Base-by-base conservation (phyloP, 2,113 vertebrate species). In the Thunnus maccoyii region DNA sequence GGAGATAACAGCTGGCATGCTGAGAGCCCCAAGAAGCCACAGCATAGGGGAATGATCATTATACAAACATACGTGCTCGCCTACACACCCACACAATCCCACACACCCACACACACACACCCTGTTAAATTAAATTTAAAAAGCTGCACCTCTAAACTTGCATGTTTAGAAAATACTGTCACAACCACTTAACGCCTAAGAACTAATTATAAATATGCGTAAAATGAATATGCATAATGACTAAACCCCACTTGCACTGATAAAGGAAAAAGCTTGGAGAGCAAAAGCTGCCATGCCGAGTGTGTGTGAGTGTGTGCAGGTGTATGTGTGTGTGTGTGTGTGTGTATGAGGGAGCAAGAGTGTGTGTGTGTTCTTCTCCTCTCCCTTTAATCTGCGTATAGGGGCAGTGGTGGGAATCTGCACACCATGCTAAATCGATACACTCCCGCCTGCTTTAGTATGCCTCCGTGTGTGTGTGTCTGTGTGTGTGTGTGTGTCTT, bases 381-480 rank as follows among this genome's bases (percentile, higher is more conserved):
- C 82, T 76, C 64, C 72, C 86, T 89, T 90, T 93, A 92, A 93
- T 93, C 91, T 92, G 90, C 71, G 89, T 90, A 93, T 87, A 89
- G 90, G 89, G 89, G 91, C 84, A 92, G 87, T 87, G 93, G 93
- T 94, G 93, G 92, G 93, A 94, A 94, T 93, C 91, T 93, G 92
- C 92, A 91, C 92, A 92, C 92, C 93, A 90, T 93, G 93, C 91
- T 92, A 93, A 93, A 93, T 94, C 91, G 75, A 93, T 93, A 93
- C 89, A 90, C 92, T 92, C 87, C 86, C 27, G 79, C 89, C 84
- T 79, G 86, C 88, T 86, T 93, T 90, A 90, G 91, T 89, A 88
- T 90, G 91, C 78, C 32, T 87, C 66, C 2, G 51, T 78, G 84
- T 73, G 86, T 83, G 74, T 88, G 76, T 56, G 76, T 30, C 55